phyloP scores from a whole-genome alignment of 1,140 invertebrate genomes.

The Aporrectodea caliginosa region DNA sequence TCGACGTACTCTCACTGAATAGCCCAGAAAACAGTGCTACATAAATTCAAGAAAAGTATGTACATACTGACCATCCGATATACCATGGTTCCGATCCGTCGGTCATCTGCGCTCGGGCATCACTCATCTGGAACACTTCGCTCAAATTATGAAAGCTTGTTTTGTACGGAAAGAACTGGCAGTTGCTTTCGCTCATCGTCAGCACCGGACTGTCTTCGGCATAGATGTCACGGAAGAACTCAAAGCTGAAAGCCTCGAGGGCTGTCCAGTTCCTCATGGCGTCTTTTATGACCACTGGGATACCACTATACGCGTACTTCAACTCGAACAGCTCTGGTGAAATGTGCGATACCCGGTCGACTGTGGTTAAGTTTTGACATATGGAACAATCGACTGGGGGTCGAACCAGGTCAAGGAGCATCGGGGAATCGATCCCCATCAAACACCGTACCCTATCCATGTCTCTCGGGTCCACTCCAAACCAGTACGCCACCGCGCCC shows the following conservation, averaged over 20 bases:
- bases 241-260: constrained; percentile 65
- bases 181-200: constrained; percentile 51
- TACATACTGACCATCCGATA: constrained; percentile 79
- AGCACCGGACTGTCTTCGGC: constrained; percentile 23
- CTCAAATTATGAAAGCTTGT: constrained; percentile 71
- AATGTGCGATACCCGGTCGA: constrained; percentile 63
- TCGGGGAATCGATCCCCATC: background rate
- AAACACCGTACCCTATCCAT: background rate
- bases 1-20: too few species aligned
- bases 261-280: constrained; percentile 74
- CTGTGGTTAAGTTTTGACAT: constrained; percentile 63
- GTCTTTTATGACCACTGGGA: constrained; percentile 75
- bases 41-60: too few species aligned
- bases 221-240: constrained; percentile 66
- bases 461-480: background rate
- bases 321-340: constrained; percentile 66
- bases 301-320: constrained; percentile 67
- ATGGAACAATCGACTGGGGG: constrained; percentile 72
- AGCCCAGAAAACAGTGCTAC: too few species aligned
- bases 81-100: constrained; percentile 73
- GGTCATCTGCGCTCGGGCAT: constrained; percentile 62
- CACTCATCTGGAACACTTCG: constrained; percentile 68
- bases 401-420: constrained; percentile 56
- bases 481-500: background rate
- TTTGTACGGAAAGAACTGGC: constrained; percentile 86